Base-by-base conservation (phyloP, 2,113 vertebrate species). In the Grammomys dolichurus region DNA sequence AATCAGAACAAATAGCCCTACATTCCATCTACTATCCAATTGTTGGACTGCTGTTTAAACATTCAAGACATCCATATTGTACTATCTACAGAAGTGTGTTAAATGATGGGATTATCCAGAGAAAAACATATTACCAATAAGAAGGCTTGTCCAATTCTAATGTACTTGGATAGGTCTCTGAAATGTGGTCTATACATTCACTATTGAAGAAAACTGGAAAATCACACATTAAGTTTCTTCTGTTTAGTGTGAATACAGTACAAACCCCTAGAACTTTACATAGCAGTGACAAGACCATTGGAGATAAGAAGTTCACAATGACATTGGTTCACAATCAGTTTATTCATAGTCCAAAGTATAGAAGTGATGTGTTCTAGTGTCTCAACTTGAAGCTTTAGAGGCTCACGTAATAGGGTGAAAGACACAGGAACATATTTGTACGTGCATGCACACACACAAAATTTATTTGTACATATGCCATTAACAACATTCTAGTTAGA, bases 351-450 rank as follows among this genome's bases (percentile, higher is more conserved):
- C 17, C 14, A 7, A 63, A 63, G 26, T 51, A 78, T 51, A 33
- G 28, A 0, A 17, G 8, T 78, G 7, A 3, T 33, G 7, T 54
- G 13, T 3, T 36, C 48, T 19, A 10, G 1, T 19, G 7, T 54
- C 48, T 54, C 3, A 65, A 33, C 24, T 31, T 7, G 17, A 78
- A 78, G 13, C 6, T 78, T 5, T 51, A 31, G 14, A 78, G 1
- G 54, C 7, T 33, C 28, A 19, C 28, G 0, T 9, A 80, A 33
- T 19, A 12, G 26, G 26, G 26, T 48, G 26, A 13, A 77, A 7
- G 1, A 43, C 8, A 73, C n/a, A 22, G 40, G 72, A 40, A 73
- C n/a, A 26, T 65, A 26, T 65, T 10, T 65, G 63, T 65, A 24
- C 63, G 10, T 65, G 63, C 24, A 28, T 4, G 3, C 63, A 60